Base-by-base conservation (phyloP, 2,888 invertebrate species). In the Drosophila parthenogenetica region DNA sequence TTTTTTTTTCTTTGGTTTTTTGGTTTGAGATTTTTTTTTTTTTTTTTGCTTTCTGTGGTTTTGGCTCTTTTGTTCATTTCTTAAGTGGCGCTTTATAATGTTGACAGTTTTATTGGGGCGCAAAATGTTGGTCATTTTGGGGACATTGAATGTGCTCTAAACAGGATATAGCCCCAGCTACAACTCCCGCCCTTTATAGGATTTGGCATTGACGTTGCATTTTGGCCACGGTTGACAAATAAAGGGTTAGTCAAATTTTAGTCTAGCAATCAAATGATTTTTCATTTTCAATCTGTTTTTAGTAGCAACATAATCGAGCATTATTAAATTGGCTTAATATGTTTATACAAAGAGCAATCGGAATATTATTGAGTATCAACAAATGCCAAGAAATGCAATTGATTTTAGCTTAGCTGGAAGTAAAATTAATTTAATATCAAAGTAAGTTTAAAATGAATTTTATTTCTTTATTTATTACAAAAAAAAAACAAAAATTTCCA, bases 21-120 rank as follows among this genome's bases (percentile, higher is more conserved):
- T 35, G 13, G 3, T 29, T 29, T 29, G 1, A 2, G 8, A 8
- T 29, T 5, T 48, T 54, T 48, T 39, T 54, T 57, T 42, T 54
- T 66, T 48, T 54, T 48, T 39, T 54, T 57, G 39, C 50, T 66
- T 54, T 29, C 29, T 32, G 51, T 50, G 64, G 65, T 49, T 58
- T 40, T 11, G 62, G 14, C 61, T 77, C 75, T 66, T 78, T 70
- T 87, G 87, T 87, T 83, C 82, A 87, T 83, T 83, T 84, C 82
- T 83, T 83, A 83, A 83, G 82, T 83, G 82, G 87, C 82, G 82
- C 79, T 86, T 83, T 83, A 83, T 87, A 87, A 83, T 87, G 83
- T 85, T 83, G 83, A 83, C 83, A 87, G 83, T 87, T 83, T 83
- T 83, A 83, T 83, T 83, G 87, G 65, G 72, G 85, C 79, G 85